Base-by-base conservation (phyloP, 37 sponge, comb jelly and placozoan species). In the Spongilla lacustris region DNA sequence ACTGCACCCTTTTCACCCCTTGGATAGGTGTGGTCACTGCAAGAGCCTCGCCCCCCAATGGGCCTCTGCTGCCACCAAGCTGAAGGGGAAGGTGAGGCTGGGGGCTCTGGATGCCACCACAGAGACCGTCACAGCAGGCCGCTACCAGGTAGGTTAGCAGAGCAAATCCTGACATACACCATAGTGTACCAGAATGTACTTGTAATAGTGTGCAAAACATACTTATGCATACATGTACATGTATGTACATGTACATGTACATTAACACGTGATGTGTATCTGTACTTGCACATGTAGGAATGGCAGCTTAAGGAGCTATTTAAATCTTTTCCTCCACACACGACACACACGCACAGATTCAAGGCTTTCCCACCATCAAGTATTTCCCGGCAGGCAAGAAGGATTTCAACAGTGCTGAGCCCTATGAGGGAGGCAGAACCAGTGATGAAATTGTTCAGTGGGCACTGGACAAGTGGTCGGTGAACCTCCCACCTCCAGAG, bases 351-450 rank as follows among this genome's bases (percentile, higher is more conserved):
- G 67, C 33, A 33, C 89, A 93, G 86, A 88, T 97, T 38, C 87
- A 85, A 74, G 99, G 99, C 14, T 99, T 89, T 78, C 99, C 99
- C 4, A 99, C 98, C 48, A 95, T 99, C 78, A 99, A 99, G 86
- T 97, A 85, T 79, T 99, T 97, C 89, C 97, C 96, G 0, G 90
- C 90, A 58, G 99, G 99, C 41, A 76, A 76, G 68, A 99, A 99
- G 92, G 87, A 82, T 26, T 86, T 66, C 33, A 32, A 69, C 70
- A 77, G 83, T 82, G 92, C 90, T 0, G 86, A 97, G 84, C 94
- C 97, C 31, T 99, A 97, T 71, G 76, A 84, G 34, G 99, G 99
- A 24, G 99, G 99, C 0, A 50, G 99, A 30, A 95, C 90, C 38
- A 37, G 91, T 23, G 80, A 67, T 19, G 95, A 93, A 48, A 97